A percentile compares a stretch with the other conserved stretches of the same genome.
Conservation (phyloP, 2,797 vertebrate species). For the Decapterus maruadsi region DNA sequence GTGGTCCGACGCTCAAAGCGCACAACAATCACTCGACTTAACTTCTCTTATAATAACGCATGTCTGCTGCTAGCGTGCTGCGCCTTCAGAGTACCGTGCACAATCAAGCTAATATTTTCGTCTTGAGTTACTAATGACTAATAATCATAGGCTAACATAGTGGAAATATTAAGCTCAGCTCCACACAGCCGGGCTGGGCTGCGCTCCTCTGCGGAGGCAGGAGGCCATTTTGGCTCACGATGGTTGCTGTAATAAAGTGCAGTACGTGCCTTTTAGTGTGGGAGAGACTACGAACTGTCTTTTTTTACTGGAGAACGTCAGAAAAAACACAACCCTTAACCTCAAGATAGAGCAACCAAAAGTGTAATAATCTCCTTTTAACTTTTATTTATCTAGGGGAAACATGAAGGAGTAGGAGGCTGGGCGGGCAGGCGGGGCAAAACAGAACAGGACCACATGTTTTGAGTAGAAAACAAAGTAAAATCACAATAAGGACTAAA, state of each 20-base stretch:
- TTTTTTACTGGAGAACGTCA: constrained; percentile 9
- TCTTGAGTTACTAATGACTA: constrained; percentile 74
- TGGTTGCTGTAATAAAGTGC: constrained; percentile 17
- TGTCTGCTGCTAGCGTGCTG: constrained; percentile 44
- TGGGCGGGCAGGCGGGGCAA: background rate
- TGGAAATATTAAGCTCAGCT: constrained; percentile 63
- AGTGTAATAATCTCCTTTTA: background rate
- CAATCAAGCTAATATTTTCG: constrained; percentile 73
- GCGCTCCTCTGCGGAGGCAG: constrained; percentile 19
- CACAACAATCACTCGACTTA: constrained; percentile 73
- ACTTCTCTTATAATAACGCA: constrained; percentile 69
- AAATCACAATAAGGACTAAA: background rate
- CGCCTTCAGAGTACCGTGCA: constrained; percentile 28
- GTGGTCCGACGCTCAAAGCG: constrained; percentile 71
- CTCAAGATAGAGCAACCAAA: background rate
- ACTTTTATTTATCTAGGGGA: background rate
- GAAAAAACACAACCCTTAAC: constrained; percentile 8
- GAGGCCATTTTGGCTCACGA: constrained; percentile 25
- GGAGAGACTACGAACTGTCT: constrained; percentile 18
- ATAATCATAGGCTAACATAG: constrained; percentile 68
- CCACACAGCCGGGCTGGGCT: constrained; percentile 11
- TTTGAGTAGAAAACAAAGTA: background rate
- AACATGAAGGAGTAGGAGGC: background rate
- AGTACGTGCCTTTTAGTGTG: constrained; percentile 17
- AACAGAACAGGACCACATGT: background rate